Base-by-base conservation (phyloP, 1,140 invertebrate genomes). In the Rhyzopertha dominica region DNA sequence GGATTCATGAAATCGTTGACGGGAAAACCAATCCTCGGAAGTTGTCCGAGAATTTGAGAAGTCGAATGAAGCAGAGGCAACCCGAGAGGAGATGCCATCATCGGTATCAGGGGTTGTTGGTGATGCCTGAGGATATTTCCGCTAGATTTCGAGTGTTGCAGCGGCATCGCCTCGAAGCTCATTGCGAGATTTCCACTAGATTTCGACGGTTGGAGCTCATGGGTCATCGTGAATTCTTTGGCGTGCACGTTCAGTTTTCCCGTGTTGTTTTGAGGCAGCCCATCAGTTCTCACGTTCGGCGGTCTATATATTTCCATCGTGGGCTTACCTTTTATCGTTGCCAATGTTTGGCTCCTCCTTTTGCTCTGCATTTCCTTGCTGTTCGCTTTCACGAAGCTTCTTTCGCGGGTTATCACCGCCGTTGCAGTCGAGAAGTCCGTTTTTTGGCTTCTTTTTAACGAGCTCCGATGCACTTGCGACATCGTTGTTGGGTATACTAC, bases 251-350 rank as follows among this genome's bases (percentile, higher is more conserved):
- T 88, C 54, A 88, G 72, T 70, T 83, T 80, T 59, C 59, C 58
- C 44, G 51, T 51, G 61, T 51, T 35, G 50, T 59, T 39, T 54
- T 43, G 23, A 49, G 54, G 52, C 9, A 63, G 16, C n/a, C n/a
- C n/a, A 47, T 65, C 62, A 1, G 58, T 63, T 23, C 59, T 73
- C 69, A 75, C 70, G 85, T 87, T 89, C 65, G 87, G 87, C 14
- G 88, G 88, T 61, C 87, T 77, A 66, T 91, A 90, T 56, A 90
- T 87, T 73, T 90, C 85, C 66, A 90, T 77, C 16, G 85, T 85
- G 4, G 87, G 87, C 69, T 90, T 89, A 34, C 75, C 76, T 60
- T 78, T 74, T 7, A 72, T 67, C 37, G 75, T 73, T 16, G 73
- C 69, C 26, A 73, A 68, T 56, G 76, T 75, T 59, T 75, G 76